Conservation (phyloP, 2,888 invertebrate species). For the Stomorhina lunata region DNA sequence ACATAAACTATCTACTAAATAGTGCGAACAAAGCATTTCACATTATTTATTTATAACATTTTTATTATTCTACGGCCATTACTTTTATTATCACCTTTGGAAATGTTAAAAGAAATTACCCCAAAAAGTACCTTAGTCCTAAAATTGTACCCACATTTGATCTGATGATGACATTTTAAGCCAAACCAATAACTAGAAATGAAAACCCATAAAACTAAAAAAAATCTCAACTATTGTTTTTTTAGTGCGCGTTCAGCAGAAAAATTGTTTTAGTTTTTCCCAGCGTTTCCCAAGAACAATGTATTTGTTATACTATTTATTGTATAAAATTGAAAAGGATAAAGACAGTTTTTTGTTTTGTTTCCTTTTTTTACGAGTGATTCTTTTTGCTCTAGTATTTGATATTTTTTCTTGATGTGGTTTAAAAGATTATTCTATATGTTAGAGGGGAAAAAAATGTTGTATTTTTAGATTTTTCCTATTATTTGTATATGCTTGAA, state of each 20-base stretch:
- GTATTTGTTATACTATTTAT: too few species aligned
- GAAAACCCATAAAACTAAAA: neutral
- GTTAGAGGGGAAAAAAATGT: neutral
- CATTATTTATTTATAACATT: too few species aligned
- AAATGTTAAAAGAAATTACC: too few species aligned
- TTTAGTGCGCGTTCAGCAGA: constrained; percentile 57
- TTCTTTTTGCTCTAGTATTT: neutral
- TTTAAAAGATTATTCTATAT: constrained; percentile 18
- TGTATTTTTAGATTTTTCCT: neutral
- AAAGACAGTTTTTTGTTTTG: neutral
- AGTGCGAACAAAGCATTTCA: too few species aligned
- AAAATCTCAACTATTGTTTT: constrained; percentile 19
- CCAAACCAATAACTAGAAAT: neutral
- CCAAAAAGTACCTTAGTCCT: too few species aligned
- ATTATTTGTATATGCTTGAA: constrained; percentile 6
- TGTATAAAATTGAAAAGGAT: constrained; percentile 30
- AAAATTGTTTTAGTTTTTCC: constrained; percentile 48
- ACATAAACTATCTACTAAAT: too few species aligned
- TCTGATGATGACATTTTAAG: constrained; percentile 25
- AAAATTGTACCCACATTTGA: too few species aligned
- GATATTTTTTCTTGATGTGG: constrained; percentile 4
- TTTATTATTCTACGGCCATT: too few species aligned
- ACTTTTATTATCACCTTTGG: too few species aligned
- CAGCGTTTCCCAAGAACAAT: neutral
- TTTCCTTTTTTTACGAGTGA: constrained; percentile 5